Conservation (phyloP, 2,113 vertebrate genomes). For the Athene noctua region DNA sequence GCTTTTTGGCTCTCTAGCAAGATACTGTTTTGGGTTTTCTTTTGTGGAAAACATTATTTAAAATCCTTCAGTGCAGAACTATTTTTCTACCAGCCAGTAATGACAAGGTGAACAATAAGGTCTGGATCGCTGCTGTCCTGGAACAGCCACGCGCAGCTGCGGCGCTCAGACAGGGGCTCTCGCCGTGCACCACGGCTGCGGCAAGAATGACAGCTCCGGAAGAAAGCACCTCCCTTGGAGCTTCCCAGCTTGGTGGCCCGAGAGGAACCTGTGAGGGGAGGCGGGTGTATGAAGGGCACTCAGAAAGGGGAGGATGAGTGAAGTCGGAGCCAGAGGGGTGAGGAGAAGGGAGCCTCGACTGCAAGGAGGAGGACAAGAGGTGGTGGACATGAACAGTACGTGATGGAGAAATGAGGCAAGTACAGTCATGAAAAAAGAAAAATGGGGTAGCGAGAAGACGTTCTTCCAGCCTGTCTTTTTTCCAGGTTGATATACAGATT, state of each 20-base stretch:
- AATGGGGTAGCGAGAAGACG: background rate
- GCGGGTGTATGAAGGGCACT: background rate
- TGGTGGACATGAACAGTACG: too few species aligned
- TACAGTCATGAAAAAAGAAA: background rate
- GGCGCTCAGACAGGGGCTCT: accelerated
- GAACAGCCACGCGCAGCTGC: background rate
- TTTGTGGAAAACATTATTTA: background rate
- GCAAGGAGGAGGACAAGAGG: background rate
- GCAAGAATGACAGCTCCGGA: background rate
- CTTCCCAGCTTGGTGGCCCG: accelerated
- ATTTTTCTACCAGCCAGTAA: background rate
- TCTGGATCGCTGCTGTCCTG: background rate
- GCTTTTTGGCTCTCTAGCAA: background rate
- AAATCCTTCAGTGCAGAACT: background rate
- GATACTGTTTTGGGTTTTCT: background rate
- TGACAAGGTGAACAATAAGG: background rate
- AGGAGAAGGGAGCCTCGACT: background rate
- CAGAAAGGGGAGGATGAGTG: background rate
- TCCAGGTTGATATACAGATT: background rate
- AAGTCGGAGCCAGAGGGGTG: background rate
- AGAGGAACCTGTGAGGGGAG: background rate
- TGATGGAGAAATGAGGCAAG: background rate
- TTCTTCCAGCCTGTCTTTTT: background rate
- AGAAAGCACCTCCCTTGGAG: background rate
- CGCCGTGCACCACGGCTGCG: background rate